Evolutionary conservation across 2,888 invertebrate genomes (phyloP).

Genomic region (Alviniconcha strummeri): DNA sequence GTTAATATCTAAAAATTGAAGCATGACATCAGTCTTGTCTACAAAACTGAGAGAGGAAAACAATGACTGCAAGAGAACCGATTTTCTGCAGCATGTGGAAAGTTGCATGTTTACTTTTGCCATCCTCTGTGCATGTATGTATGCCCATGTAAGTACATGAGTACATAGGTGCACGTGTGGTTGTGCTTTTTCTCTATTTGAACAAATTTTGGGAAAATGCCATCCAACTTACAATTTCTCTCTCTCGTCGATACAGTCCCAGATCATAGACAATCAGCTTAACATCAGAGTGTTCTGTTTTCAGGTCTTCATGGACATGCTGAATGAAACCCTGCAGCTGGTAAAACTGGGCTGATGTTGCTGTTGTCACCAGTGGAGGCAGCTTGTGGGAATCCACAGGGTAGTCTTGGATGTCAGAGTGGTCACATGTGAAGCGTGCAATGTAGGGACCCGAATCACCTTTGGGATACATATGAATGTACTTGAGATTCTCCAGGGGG

Average conservation of each 20-base stretch:
- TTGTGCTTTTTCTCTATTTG: too few species aligned
- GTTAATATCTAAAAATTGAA: too few species aligned
- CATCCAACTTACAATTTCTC: constrained; percentile 51
- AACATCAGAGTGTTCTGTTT: constrained; percentile 38
- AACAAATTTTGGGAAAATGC: too few species aligned
- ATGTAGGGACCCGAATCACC: constrained; percentile 59
- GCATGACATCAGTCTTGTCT: too few species aligned
- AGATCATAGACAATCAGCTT: constrained; percentile 60
- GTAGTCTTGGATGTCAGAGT: constrained; percentile 43
- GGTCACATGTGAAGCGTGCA: constrained; percentile 50
- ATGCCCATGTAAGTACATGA: too few species aligned
- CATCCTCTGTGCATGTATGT: too few species aligned
- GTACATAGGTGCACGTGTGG: too few species aligned
- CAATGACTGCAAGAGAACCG: too few species aligned
- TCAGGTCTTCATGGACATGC: constrained; percentile 51
- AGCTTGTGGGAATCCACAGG: constrained; percentile 48
- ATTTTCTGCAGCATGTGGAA: too few species aligned
- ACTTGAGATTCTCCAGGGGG: constrained; percentile 44
- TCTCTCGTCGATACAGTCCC: constrained; percentile 51
- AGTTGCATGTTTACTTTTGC: too few species aligned
- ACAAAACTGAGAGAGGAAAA: too few species aligned
- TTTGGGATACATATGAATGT: constrained; percentile 48
- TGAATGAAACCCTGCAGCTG: constrained; percentile 52
- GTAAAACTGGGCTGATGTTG: constrained; percentile 54
- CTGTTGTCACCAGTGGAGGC: constrained; percentile 61